A percentile compares a stretch with the other conserved stretches of the same genome.
Evolutionary conservation across 2,113 vertebrate species (phyloP).

Genomic region (Sander vitreus): DNA sequence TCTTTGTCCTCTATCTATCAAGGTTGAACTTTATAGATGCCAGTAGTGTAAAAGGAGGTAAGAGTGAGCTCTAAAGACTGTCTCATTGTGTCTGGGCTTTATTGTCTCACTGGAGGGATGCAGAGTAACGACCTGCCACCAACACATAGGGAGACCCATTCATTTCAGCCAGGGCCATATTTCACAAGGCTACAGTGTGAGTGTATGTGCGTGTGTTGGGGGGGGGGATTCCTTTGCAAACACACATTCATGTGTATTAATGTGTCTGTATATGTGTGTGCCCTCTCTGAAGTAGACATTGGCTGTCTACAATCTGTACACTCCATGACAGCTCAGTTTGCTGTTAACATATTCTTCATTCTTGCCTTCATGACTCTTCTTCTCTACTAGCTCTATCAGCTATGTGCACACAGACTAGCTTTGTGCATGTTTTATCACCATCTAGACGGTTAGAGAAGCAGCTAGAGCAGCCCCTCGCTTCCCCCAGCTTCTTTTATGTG

Average conservation of each 20-base stretch:
- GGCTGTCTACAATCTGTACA: conserved; percentile 31
- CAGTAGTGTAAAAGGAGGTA: conserved; percentile 73
- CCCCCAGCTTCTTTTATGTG: conserved; percentile 52
- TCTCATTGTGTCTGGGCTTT: conserved; percentile 81
- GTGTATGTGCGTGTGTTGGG: conserved; percentile 11
- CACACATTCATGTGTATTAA: conserved; percentile 35
- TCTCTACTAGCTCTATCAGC: conserved; percentile 11
- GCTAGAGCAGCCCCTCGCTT: conserved; percentile 41
- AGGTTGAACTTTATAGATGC: conserved; percentile 85
- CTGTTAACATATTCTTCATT: conserved; percentile 33
- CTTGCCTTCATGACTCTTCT: conserved; percentile 14
- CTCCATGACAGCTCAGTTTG: conserved; percentile 36
- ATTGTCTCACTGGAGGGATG: conserved; percentile 78
- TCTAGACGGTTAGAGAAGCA: conserved; percentile 19
- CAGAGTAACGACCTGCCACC: conserved; percentile 82
- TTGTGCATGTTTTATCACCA: conserved; percentile 59
- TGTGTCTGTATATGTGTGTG: conserved; percentile 19
- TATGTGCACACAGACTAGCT: neutral
- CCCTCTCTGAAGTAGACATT: conserved; percentile 18
- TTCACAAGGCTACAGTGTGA: conserved; percentile 65
- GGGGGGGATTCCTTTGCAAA: conserved; percentile 13
- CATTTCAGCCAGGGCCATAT: conserved; percentile 74
- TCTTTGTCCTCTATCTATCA: conserved; percentile 69
- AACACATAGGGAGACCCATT: conserved; percentile 69
- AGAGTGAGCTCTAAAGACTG: conserved; percentile 75